A percentile compares a stretch with the other conserved stretches of the same genome.
These are phyloP conservation scores for Coremacera marginata DNA, from an alignment of 2,888 invertebrate genomes.

Conservation along the genomic window DNA sequence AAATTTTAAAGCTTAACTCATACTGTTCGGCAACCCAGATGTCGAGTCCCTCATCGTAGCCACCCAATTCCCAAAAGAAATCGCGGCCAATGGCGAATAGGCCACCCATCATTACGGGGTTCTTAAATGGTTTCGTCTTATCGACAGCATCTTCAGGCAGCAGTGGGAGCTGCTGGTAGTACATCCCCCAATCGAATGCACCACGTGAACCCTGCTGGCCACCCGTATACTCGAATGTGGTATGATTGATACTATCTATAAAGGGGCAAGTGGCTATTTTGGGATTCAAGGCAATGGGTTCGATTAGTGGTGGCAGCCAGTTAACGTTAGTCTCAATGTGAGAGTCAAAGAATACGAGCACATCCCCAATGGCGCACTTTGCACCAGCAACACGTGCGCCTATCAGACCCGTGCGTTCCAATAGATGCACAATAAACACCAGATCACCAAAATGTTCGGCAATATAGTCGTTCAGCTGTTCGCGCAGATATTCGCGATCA, in stretches of 20 bases:
- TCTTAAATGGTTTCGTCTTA: conserved; percentile 70
- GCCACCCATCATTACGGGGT: conserved; percentile 98
- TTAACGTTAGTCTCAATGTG: conserved; percentile 92
- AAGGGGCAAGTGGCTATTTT: conserved; percentile 94
- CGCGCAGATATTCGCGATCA: conserved; percentile 79
- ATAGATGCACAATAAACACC: conserved; percentile 80
- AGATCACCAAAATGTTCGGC: conserved; percentile 75
- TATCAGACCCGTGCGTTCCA: conserved; percentile 84
- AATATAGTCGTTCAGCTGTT: conserved; percentile 82
- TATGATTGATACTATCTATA: conserved; percentile 91
- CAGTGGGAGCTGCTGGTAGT: conserved; percentile 84
- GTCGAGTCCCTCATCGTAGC: conserved; percentile 91
- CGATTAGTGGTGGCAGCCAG: conserved; percentile 82
- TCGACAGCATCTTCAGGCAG: conserved; percentile 59
- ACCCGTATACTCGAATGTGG: conserved; percentile 86
- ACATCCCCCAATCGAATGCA: conserved; percentile 98
- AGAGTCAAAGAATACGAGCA: conserved; percentile 91
- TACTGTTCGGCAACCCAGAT: conserved; percentile 99
- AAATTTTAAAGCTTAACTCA: conserved; percentile 95
- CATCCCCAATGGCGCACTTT: conserved; percentile 79
- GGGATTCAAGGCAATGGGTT: conserved; percentile 87
- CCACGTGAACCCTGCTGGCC: conserved; percentile 93
- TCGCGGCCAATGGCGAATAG: conserved; percentile 90
- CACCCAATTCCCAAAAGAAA: conserved; percentile 97
- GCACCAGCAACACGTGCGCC: conserved; percentile 89